These are phyloP conservation scores for Sycon ciliatum DNA, from an alignment of 37 sponge, comb jelly and placozoan genomes.

Conservation along the genomic window DNA sequence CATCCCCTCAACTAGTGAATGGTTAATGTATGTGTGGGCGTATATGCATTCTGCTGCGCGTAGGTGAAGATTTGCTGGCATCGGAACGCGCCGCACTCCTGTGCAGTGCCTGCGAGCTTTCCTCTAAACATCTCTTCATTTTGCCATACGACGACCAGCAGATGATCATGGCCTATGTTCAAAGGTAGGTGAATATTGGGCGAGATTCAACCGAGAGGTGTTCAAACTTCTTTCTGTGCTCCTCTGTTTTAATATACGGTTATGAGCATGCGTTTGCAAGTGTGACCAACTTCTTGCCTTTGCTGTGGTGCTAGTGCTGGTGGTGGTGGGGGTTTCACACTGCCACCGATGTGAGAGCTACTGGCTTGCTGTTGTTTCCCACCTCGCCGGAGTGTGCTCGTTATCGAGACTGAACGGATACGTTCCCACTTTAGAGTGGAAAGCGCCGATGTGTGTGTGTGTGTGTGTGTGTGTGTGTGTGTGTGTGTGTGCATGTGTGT, in stretches of 20 bases:
- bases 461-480: constrained; percentile 5
- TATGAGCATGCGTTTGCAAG: background rate
- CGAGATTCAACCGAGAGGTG: background rate
- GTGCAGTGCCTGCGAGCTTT: constrained; percentile 53
- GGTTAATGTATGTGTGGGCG: constrained; percentile 1
- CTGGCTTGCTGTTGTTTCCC: no score
- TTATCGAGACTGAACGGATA: no score
- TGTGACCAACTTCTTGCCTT: no score
- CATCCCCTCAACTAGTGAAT: no score
- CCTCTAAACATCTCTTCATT: constrained; percentile 50
- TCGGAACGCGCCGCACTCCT: constrained; percentile 47
- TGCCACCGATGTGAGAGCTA: no score
- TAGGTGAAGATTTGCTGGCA: constrained; percentile 21
- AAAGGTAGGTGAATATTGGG: constrained; percentile 19
- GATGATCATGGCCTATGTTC: constrained; percentile 38
- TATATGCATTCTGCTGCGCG: constrained; percentile 8
- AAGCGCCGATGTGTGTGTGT: background rate
- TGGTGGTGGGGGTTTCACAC: no score
- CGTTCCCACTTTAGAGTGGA: no score
- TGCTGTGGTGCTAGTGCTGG: no score
- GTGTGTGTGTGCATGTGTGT: background rate
- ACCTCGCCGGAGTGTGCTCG: no score
- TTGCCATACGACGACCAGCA: constrained; percentile 51
- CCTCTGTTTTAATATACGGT: background rate
- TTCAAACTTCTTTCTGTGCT: background rate